Evolutionary conservation across 2,113 vertebrate species (phyloP), one percentile per base, ranked within the genome.

Genomic region (Raja brachyura): DNA sequence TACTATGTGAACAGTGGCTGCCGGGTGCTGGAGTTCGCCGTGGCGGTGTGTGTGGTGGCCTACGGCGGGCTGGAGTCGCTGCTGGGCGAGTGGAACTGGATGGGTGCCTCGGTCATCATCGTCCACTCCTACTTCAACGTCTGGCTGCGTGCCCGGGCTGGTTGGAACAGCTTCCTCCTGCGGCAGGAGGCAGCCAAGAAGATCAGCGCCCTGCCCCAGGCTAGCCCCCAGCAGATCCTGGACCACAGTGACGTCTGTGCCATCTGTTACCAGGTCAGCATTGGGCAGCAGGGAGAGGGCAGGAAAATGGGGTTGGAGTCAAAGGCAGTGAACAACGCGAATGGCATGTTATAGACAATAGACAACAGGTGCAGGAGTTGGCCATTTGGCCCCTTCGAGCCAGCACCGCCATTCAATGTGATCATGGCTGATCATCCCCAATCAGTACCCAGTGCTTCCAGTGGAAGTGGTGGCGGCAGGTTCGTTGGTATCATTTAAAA

Each of bases 101-200:
- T 97, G 96, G 98, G 97, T 0, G 97, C 97, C 93, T 97, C 97
- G 0, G 96, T 98, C 94, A 97, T 98, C 63, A 96, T 97, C 94
- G 95, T 98, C 94, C 97, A 98, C 95, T 97, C 97, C 0, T 98
- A 98, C 95, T 97, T 97, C 95, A 98, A 98, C 56, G 97, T 98
- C 5, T 98, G 97, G 97, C 96, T 98, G 93, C 94, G 97, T 0
- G 98, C 97, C 4, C 97, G 96, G 94, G 96, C 97, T 0, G 98
- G 97, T 94, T 98, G 98, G 98, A 96, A 93, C 94, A 98, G 97
- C 95, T 98, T 98, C 94, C 95, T 97, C 94, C 96, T 98, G 78
- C 94, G 97, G 22, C 96, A 96, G 22, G 96, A 97, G 94, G 97
- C 98, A 0, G 97, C 97, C n/a, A 96, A 96, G 93, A 98, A 97